These are phyloP conservation scores for Hydractinia symbiolongicarpus DNA, from an alignment of 30 jellyfish, hydroid and myxozoan species.

Conservation along the genomic window DNA sequence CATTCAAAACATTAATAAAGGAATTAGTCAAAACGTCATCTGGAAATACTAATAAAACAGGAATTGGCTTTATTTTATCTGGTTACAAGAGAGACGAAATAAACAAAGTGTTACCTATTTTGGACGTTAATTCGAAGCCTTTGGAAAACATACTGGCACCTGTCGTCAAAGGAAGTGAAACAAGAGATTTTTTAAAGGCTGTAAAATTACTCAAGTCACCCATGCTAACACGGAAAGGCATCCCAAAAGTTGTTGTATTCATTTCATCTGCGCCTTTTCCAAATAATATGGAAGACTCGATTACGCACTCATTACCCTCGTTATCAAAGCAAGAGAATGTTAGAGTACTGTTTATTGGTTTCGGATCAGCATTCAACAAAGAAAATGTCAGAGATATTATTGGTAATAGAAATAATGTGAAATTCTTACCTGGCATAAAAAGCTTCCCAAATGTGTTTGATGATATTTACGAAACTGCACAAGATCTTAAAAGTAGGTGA, in stretches of 20 bases:
- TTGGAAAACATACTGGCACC: neutral
- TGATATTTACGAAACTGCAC: neutral
- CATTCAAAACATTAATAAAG: neutral
- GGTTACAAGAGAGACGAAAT: neutral
- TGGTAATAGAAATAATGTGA: neutral
- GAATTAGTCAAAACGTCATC: neutral
- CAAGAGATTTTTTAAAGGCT: conserved; percentile 7
- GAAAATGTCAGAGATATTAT: conserved; percentile 4
- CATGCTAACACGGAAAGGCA: neutral
- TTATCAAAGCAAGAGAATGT: conserved; percentile 6
- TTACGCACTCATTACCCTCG: neutral
- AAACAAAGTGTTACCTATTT: neutral
- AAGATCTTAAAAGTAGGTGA: neutral
- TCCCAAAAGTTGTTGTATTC: conserved; percentile 3
- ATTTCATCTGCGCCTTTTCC: neutral
- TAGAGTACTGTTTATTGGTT: conserved; percentile 16
- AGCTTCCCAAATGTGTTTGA: neutral
- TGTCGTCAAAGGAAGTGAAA: conserved; percentile 10
- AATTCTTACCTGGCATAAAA: neutral
- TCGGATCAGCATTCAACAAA: conserved; percentile 6
- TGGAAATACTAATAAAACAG: neutral
- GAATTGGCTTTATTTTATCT: conserved; percentile 5
- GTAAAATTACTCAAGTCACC: neutral
- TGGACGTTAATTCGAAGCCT: neutral
- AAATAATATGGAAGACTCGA: neutral